These are phyloP conservation scores for Eulithis testata DNA, from an alignment of 2,888 invertebrate species.

Conservation along the genomic window DNA sequence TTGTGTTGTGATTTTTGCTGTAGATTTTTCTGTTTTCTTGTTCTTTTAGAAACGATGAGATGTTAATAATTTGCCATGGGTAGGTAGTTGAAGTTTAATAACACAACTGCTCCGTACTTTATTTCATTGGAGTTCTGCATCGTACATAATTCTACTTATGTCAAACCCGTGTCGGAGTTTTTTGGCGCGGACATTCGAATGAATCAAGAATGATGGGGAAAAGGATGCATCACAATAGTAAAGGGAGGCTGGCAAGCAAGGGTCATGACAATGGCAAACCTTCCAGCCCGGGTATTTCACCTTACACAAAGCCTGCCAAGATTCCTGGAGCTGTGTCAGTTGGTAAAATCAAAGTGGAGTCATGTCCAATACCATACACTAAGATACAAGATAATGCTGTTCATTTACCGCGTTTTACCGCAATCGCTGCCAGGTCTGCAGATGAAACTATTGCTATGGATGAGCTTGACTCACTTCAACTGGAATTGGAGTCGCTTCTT, in stretches of 20 bases:
- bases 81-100: no score
- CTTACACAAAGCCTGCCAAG: slow-evolving; percentile 78
- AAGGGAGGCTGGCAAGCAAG: slow-evolving; percentile 79
- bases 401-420: slow-evolving; percentile 87
- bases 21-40: no score
- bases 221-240: slow-evolving; percentile 81
- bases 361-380: slow-evolving; percentile 86
- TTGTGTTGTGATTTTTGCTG: no score
- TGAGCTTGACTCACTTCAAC: slow-evolving; percentile 93
- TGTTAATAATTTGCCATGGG: no score
- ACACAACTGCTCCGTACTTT: no score
- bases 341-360: slow-evolving; percentile 75
- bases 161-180: slow-evolving; percentile 16
- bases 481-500: slow-evolving; percentile 93
- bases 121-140: no score
- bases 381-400: slow-evolving; percentile 88
- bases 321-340: slow-evolving; percentile 71
- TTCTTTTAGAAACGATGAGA: no score
- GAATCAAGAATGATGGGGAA: slow-evolving; percentile 74
- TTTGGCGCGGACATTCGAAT: slow-evolving; percentile 73
- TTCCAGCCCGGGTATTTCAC: slow-evolving; percentile 78
- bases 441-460: slow-evolving; percentile 94
- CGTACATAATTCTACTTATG: no score
- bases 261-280: slow-evolving; percentile 80
- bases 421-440: slow-evolving; percentile 86